These are phyloP conservation scores for Chaenogobius annularis DNA, from an alignment of 2,113 vertebrate genomes.

Conservation along the genomic window DNA sequence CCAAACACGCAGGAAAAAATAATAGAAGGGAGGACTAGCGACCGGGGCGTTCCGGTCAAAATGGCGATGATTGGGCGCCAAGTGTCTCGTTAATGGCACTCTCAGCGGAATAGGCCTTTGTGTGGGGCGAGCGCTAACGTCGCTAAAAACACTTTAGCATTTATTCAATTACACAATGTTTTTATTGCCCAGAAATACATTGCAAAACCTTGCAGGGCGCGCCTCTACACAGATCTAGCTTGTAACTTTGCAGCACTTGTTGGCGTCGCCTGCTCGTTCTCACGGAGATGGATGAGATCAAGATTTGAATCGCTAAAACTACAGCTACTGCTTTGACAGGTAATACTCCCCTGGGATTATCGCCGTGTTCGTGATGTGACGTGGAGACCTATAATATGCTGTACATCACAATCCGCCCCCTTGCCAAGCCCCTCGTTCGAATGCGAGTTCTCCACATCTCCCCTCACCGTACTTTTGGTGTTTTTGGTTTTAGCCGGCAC, in stretches of 20 bases:
- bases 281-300: too few relatives aligned
- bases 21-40: constrained; percentile 14
- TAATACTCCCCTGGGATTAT: not conserved
- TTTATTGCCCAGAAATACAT: too few relatives aligned
- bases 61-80: not conserved
- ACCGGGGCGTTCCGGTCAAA: constrained; percentile 8
- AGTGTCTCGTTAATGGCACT: constrained; percentile 27
- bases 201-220: too few relatives aligned
- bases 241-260: too few relatives aligned
- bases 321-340: not conserved
- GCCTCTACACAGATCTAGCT: too few relatives aligned
- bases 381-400: not conserved
- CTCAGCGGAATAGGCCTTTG: constrained; percentile 7
- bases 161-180: not conserved
- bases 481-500: constrained; percentile 18
- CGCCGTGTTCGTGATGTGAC: not conserved
- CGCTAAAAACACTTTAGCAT: not conserved
- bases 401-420: not conserved
- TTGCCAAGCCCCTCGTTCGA: not conserved
- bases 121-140: not conserved
- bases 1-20: constrained; percentile 21
- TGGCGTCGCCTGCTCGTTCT: too few relatives aligned
- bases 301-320: too few relatives aligned
- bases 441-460: not conserved
- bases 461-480: constrained; percentile 9